Evolutionary conservation across 2,113 vertebrate species (phyloP).

Genomic region (Theristicus caerulescens): DNA sequence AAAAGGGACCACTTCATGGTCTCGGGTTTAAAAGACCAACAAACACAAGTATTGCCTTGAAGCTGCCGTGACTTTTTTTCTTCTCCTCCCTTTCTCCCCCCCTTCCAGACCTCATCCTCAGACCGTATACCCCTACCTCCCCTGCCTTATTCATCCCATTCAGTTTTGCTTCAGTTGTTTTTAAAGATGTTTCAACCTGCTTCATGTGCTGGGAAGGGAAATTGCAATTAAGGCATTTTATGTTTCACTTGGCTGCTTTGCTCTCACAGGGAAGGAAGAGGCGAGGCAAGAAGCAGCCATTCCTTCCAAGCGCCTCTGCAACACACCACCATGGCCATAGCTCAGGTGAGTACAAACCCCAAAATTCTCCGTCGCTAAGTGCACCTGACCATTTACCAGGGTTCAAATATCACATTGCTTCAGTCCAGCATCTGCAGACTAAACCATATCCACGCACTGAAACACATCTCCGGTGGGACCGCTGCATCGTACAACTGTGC

Average conservation of each 20-base stretch:
- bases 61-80: rapidly evolving
- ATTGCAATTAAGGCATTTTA: not conserved
- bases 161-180: not conserved
- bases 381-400: not conserved
- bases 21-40: not conserved
- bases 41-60: not conserved
- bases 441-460: not conserved
- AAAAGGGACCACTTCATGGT: not conserved
- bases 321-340: rapidly evolving
- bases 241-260: not conserved
- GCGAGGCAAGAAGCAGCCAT: not conserved
- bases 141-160: not conserved
- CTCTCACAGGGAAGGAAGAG: not conserved
- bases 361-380: not conserved
- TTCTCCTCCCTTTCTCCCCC: not conserved
- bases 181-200: not conserved
- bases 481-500: not conserved
- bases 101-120: not conserved
- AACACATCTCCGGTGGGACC: not conserved
- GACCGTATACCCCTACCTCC: not conserved
- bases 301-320: not conserved
- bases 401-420: not conserved
- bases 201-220: not conserved
- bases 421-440: not conserved
- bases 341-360: not conserved